Conservation (phyloP, 2,797 vertebrate species). For the Diceros bicornis region DNA sequence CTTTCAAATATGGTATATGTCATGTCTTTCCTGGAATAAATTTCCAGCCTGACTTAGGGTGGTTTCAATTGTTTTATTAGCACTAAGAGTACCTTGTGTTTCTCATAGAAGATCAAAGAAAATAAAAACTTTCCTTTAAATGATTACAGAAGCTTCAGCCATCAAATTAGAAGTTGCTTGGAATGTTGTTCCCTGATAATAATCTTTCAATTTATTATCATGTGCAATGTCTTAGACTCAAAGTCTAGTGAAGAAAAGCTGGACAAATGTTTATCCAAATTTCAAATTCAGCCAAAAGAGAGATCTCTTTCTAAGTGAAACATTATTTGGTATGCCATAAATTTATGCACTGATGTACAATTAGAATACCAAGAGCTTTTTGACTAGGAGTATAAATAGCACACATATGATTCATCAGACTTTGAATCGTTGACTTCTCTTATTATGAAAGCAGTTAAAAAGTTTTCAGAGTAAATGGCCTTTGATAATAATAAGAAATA, state of each 20-base stretch:
- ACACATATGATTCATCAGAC: neutral
- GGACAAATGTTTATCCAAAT: neutral
- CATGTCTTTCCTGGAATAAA: conserved; percentile 16
- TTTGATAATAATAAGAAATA: conserved; percentile 57
- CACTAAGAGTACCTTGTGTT: conserved; percentile 8
- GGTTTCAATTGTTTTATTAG: conserved; percentile 12
- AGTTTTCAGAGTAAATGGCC: neutral
- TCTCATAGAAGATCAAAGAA: conserved; percentile 35
- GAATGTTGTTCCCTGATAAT: neutral
- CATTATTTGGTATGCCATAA: conserved; percentile 1
- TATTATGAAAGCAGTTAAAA: neutral
- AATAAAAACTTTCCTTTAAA: conserved; percentile 30
- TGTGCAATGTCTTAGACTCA: neutral
- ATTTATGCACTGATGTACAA: neutral
- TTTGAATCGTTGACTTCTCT: conserved; percentile 9
- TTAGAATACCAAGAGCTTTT: conserved; percentile 29
- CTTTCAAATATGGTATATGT: neutral
- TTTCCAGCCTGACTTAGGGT: neutral
- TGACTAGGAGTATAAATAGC: neutral
- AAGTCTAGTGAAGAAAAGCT: conserved; percentile 21
- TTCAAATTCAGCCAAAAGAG: neutral
- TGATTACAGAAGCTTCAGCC: neutral
- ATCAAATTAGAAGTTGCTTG: neutral
- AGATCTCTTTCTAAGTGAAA: neutral
- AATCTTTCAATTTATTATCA: conserved; percentile 32